These are phyloP conservation scores for Diuraphis noxia DNA, from an alignment of 1,140 invertebrate species.

Conservation along the genomic window DNA sequence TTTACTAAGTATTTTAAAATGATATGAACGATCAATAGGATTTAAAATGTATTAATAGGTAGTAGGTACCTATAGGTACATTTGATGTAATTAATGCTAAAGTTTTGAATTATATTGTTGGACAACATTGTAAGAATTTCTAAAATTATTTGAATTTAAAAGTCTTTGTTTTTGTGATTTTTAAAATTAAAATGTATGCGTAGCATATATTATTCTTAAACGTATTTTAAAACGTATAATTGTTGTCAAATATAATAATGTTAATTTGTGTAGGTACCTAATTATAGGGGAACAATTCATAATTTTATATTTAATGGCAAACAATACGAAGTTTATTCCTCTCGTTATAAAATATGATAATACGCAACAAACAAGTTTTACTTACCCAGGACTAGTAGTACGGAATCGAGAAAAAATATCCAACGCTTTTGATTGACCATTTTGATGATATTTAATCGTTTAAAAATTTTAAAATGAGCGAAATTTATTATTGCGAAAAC, in stretches of 20 bases:
- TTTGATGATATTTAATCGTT: not conserved
- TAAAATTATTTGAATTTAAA: not conserved
- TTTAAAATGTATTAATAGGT: not conserved
- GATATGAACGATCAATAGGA: not conserved
- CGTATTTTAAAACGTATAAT: not conserved
- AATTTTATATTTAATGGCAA: not conserved
- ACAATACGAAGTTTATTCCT: not conserved
- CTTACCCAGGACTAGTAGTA: slow-evolving; percentile 8
- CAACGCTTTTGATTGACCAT: slow-evolving; percentile 39
- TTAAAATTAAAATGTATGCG: not conserved
- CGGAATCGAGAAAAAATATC: slow-evolving; percentile 25
- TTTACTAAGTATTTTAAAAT: not conserved
- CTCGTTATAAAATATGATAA: not conserved
- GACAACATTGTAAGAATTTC: not conserved
- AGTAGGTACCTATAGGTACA: not conserved
- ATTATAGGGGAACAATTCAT: not conserved
- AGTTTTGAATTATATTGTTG: not conserved
- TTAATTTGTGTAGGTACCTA: not conserved
- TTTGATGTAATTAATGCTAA: not conserved
- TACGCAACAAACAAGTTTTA: not conserved
- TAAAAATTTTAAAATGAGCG: not conserved
- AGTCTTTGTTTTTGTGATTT: not conserved
- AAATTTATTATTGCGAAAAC: not conserved
- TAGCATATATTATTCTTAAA: not conserved
- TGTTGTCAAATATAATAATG: not conserved